Evolutionary conservation across 2,888 invertebrate genomes (phyloP).

Genomic region (Stenichneumon culpator): DNA sequence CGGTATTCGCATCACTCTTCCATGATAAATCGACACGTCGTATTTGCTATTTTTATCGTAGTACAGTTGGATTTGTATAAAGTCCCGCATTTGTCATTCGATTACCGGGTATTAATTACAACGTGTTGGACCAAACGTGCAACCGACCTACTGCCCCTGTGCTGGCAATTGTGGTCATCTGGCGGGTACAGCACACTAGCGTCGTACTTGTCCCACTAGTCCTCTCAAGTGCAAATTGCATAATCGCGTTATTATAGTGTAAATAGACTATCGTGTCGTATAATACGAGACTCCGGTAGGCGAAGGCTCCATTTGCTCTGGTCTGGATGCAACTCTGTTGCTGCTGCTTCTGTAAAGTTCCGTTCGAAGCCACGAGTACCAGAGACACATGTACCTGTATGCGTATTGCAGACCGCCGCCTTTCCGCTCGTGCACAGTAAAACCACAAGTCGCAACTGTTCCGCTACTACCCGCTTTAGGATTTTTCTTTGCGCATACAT

Average conservation of each 20-base stretch:
- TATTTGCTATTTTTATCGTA: neutral
- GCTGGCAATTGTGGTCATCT: constrained; percentile 25
- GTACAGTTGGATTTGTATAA: neutral
- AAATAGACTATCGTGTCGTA: constrained; percentile 26
- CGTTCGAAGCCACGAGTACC: neutral
- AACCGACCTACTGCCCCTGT: neutral
- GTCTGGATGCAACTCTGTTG: neutral
- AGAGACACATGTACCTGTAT: constrained; percentile 6
- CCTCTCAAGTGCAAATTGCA: constrained; percentile 46
- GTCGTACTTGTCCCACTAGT: constrained; percentile 27
- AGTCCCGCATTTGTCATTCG: neutral
- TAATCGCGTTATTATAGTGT: constrained; percentile 36
- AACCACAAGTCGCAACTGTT: neutral
- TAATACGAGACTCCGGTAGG: constrained; percentile 4
- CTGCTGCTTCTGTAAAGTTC: constrained; percentile 10
- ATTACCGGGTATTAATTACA: constrained; percentile 1
- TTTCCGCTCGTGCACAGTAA: neutral
- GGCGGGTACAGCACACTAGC: constrained; percentile 6
- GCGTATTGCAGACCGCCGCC: constrained; percentile 1
- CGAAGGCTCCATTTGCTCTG: constrained; percentile 29
- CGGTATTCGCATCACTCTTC: neutral
- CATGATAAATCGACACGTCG: neutral
- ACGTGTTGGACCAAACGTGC: neutral
- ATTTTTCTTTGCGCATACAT: neutral
- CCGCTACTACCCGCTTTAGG: neutral